These are phyloP conservation scores for Meloe dianella DNA, from an alignment of 2,888 invertebrate genomes.

Conservation along the genomic window DNA sequence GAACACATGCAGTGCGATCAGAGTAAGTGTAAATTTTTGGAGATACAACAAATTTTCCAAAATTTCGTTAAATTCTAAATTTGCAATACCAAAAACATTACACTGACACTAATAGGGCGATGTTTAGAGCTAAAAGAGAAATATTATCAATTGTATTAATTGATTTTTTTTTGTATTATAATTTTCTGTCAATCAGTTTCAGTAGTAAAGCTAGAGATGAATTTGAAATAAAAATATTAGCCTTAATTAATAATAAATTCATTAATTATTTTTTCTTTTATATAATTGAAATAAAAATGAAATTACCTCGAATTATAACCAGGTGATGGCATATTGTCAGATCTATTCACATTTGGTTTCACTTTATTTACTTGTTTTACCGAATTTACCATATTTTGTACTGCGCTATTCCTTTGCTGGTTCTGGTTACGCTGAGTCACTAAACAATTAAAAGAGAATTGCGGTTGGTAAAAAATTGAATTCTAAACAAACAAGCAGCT, in stretches of 20 bases:
- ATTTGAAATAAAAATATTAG: not conserved
- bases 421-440: constrained; percentile 83
- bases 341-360: constrained; percentile 84
- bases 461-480: not conserved
- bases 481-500: constrained; percentile 60
- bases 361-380: constrained; percentile 89
- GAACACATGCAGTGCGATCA: constrained; percentile 2
- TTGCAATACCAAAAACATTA: not conserved
- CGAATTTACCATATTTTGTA: constrained; percentile 75
- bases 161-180: not conserved
- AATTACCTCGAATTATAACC: constrained; percentile 69
- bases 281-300: not conserved
- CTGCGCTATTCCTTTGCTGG: constrained; percentile 72
- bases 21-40: constrained; percentile 3
- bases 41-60: not conserved
- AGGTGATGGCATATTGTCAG: constrained; percentile 74
- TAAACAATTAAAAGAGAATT: constrained; percentile 53
- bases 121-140: constrained; percentile 3
- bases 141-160: not conserved
- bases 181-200: too few relatives aligned
- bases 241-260: not conserved
- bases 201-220: constrained; percentile 2
- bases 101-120: constrained; percentile 1
- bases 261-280: not conserved
- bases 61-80: not conserved